Conservation (phyloP, 2,888 invertebrate species). For the Heliconius erato region DNA sequence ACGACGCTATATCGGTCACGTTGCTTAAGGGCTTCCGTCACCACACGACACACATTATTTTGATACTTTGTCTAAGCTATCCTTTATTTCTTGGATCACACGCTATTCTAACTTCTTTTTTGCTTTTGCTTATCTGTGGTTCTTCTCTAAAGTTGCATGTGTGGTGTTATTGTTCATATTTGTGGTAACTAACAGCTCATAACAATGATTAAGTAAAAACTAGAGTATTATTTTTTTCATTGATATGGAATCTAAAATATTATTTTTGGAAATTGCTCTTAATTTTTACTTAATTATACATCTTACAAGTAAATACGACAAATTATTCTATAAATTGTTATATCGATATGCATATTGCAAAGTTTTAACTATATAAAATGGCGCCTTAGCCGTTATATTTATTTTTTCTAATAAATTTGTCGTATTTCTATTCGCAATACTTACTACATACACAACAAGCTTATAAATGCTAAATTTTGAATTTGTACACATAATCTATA, state of each 20-base stretch:
- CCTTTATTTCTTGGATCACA: conserved; percentile 47
- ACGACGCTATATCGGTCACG: conserved; percentile 49
- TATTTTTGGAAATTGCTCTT: not conserved
- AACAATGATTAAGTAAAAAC: conserved; percentile 30
- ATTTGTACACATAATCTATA: not conserved
- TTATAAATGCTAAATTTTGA: conserved; percentile 4
- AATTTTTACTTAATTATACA: conserved; percentile 1
- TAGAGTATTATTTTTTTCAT: not conserved
- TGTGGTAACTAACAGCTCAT: conserved; percentile 21
- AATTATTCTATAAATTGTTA: not conserved
- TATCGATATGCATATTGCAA: not conserved
- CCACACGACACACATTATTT: conserved; percentile 51
- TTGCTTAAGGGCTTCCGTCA: conserved; percentile 54
- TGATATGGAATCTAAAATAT: not conserved
- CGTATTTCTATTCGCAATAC: conserved; percentile 28
- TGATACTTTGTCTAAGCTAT: conserved; percentile 45
- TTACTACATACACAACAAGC: conserved; percentile 23
- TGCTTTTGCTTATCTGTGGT: conserved; percentile 61
- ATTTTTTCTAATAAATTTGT: conserved; percentile 13
- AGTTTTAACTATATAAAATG: not conserved
- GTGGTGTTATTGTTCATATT: conserved; percentile 51
- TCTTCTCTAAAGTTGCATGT: conserved; percentile 54
- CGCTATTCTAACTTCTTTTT: conserved; percentile 51
- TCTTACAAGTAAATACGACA: conserved; percentile 29
- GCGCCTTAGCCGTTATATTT: not conserved